These are phyloP conservation scores for Anarhynchus alexandrinus DNA, from an alignment of 2,113 vertebrate genomes.

Conservation along the genomic window DNA sequence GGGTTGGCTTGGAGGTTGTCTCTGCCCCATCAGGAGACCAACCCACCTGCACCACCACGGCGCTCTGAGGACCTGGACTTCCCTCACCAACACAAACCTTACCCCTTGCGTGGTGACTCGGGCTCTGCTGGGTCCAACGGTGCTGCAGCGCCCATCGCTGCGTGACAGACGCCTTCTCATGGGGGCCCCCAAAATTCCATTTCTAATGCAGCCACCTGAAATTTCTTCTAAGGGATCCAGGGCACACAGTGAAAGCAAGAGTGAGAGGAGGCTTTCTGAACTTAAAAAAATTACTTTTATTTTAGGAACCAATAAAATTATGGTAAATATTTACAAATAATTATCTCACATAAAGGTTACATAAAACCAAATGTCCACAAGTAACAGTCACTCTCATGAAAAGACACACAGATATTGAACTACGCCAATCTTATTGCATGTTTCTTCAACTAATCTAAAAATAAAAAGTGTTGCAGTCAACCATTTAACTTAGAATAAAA, in stretches of 20 bases:
- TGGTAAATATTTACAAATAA: slow-evolving; percentile 99
- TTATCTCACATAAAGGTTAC: slow-evolving; percentile 99
- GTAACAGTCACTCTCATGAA: slow-evolving; percentile 96
- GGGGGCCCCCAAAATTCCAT: too few relatives aligned
- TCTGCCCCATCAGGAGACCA: too few relatives aligned
- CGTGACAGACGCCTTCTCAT: fast-evolving
- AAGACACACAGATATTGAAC: slow-evolving; percentile 92
- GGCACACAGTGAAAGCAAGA: background rate
- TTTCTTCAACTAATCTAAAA: slow-evolving; percentile 91
- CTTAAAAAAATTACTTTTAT: slow-evolving; percentile 99
- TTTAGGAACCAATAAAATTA: slow-evolving; percentile 99
- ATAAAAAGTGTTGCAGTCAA: slow-evolving; percentile 86
- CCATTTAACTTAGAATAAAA: slow-evolving; percentile 91
- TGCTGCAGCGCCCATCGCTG: background rate
- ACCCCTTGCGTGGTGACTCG: too few relatives aligned
- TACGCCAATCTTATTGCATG: slow-evolving; percentile 87
- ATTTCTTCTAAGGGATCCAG: background rate
- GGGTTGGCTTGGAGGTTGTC: too few relatives aligned
- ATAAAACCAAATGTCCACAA: slow-evolving; percentile 96
- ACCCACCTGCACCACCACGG: too few relatives aligned
- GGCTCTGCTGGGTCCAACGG: fast-evolving
- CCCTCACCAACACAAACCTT: too few relatives aligned
- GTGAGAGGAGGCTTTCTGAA: slow-evolving; percentile 63
- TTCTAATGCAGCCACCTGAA: background rate
- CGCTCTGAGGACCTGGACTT: too few relatives aligned